Evolutionary conservation across 2,113 vertebrate genomes (phyloP), one percentile per base, ranked within the genome.

Genomic region (Colistium nudipinnis): DNA sequence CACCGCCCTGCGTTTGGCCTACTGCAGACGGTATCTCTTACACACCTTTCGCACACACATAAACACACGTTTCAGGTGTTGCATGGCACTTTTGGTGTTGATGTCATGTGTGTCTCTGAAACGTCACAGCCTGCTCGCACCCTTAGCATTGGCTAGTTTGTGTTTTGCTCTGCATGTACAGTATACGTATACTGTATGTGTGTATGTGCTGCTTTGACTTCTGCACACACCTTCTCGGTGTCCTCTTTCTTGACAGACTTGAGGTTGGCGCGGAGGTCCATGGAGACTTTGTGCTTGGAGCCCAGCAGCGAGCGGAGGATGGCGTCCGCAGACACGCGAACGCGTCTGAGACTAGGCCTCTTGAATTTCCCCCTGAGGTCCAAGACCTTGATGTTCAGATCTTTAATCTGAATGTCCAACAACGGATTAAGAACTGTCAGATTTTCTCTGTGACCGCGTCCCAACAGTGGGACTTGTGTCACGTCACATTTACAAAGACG

Each of bases 171-270:
- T 19, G 28, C 5, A 27, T n/a, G 20, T 19, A 4, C 4, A 19
- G 11, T 51, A 25, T 51, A 13, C 13, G 13, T 41, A 3, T 41
- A 11, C 12, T 51, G n/a, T 19, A 24, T n/a, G 6, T 1, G 35
- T 56, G 61, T 33, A 41, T 53, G 22, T 62, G 17, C 51, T 35
- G 22, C 24, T n/a, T 19, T 2, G 7, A 2, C 6, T 2, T 35
- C 30, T 49, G 7, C 44, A 71, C 41, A 62, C 80, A 96, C 96
- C 96, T 98, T 98, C 86, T 98, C 96, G 0, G 95, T 95, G 89
- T 98, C 97, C 67, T 98, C 97, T 88, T 98, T 98, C 92, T 98
- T 98, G 78, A 98, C 97, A 19, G 96, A 98, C 79, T 98, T 98
- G 47, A 98, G 93, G 87, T 98, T 98, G 83, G 97, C 97, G 59